Conservation (phyloP, 1,140 invertebrate genomes). For the Andricus grossulariae region DNA sequence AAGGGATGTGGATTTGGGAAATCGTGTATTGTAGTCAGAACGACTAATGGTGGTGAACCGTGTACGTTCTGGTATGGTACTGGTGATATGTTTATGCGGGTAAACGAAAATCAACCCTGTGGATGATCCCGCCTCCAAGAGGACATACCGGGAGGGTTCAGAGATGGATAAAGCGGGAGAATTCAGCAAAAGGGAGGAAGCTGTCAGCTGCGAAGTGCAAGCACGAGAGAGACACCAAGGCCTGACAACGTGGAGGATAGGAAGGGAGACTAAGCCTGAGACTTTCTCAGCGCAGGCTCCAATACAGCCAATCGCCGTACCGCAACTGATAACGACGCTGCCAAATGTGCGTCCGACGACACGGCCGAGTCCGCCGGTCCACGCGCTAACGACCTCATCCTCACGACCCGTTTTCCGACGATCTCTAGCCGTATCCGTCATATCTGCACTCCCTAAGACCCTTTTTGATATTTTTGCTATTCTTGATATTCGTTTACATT, state of each 20-base stretch:
- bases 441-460: background rate
- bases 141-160: slow-evolving; percentile 38
- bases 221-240: slow-evolving; percentile 40
- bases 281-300: slow-evolving; percentile 71
- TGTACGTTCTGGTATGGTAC: background rate
- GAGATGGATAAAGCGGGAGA: slow-evolving; percentile 18
- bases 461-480: background rate
- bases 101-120: slow-evolving; percentile 62
- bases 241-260: slow-evolving; percentile 39
- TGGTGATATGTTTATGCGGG: slow-evolving; percentile 34
- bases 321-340: slow-evolving; percentile 73
- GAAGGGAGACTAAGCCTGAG: slow-evolving; percentile 51
- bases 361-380: slow-evolving; percentile 65
- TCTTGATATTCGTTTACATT: background rate
- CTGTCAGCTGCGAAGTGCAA: slow-evolving; percentile 34
- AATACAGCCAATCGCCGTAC: slow-evolving; percentile 75
- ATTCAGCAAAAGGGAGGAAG: slow-evolving; percentile 32
- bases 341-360: slow-evolving; percentile 69
- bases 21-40: background rate
- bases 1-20: background rate
- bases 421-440: background rate
- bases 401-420: slow-evolving; percentile 12
- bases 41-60: background rate
- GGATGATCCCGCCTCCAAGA: slow-evolving; percentile 75
- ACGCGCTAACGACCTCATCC: slow-evolving; percentile 61